Evolutionary conservation across 2,113 vertebrate genomes (phyloP), one percentile per base, ranked within the genome.

Genomic region (Lagopus leucura): DNA sequence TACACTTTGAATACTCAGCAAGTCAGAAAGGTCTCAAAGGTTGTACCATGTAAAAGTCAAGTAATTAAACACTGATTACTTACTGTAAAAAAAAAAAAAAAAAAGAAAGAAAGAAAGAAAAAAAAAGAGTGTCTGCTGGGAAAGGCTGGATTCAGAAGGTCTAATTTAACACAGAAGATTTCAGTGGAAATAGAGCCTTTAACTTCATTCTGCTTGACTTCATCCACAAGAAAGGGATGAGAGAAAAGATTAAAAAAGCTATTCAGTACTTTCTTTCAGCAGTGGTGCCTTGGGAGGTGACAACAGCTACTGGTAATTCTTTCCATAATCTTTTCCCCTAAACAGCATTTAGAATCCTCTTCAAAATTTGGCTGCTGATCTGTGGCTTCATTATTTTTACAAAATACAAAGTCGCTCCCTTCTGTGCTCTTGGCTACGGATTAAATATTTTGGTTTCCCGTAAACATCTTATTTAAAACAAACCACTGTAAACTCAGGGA

Each of bases 151-250:
- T 96, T 97, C 64, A 86, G 93, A 94, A 96, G 90, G 67, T 97
- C 91, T 97, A 95, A 96, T 97, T 97, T 97, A 92, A 94, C 93
- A 94, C 24, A 71, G 89, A 96, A 95, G 90, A 94, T 94, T 98
- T 97, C 89, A 76, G 81, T 93, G 89, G 95, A 98, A 97, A 97
- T 96, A 93, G 96, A 97, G 95, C 93, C 88, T 97, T 97, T 97
- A 95, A 94, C 89, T 96, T 55, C 88, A 97, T 97, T 98, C 95
- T 97, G 96, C 96, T 97, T 96, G 95, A 97, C 90, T 98, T 97
- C 95, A 88, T 94, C 91, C 92, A 89, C 96, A 97, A 97, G 92
- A 96, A 97, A 95, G 42, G 93, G 86, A 92, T 94, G 89, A 97
- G 91, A 81, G 81, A 94, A 96, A 96, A 94, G 95, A 95, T 96